Base-by-base conservation (phyloP, 2,113 vertebrate species). In the Lamprotornis superbus region DNA sequence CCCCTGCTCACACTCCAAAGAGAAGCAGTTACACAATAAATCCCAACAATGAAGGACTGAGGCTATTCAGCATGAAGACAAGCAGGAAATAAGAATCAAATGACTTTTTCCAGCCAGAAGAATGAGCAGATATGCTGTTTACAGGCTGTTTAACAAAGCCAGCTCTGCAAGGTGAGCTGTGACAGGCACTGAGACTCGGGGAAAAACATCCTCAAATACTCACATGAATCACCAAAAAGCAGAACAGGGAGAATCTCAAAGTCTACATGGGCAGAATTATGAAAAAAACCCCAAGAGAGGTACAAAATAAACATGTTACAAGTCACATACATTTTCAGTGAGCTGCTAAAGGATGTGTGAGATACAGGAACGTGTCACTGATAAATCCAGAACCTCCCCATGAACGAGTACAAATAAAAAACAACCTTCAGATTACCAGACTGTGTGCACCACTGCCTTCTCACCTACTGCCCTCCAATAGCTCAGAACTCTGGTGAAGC, bases 71-170 rank as follows among this genome's bases (percentile, higher is more conserved):
- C 83, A 90, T 3, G 52, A 96, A 92, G 80, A 94, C 86, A 87
- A 78, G 89, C 87, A 95, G 93, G 87, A 96, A 97, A 95, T 90
- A 71, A 87, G 87, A 94, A 76, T 95, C 78, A 69, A 95, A 95
- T 95, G 6, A 52, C 83, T 91, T 94, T 61, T 85, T 69, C 57
- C 84, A 92, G 69, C 8, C 74, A 92, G 83, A 56, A 78, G 76
- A 77, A 83, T 1, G 28, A 93, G 70, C 79, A 93, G 91, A 95
- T 74, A 57, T 0, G 8, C 50, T 83, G 89, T 60, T 83, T 83
- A 59, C 64, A 90, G 75, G 77, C 55, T 8, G 25, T 55, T 70
- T 50, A 63, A 81, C 88, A 69, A 69, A 90, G 56, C 20, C 69
- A 67, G 74, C 56, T 46, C 30, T 20, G 78, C 19, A 89, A 91